Evolutionary conservation across 1,140 invertebrate species (phyloP), one percentile per base, ranked within the genome.

Genomic region (Daktulosphaira vitifoliae): DNA sequence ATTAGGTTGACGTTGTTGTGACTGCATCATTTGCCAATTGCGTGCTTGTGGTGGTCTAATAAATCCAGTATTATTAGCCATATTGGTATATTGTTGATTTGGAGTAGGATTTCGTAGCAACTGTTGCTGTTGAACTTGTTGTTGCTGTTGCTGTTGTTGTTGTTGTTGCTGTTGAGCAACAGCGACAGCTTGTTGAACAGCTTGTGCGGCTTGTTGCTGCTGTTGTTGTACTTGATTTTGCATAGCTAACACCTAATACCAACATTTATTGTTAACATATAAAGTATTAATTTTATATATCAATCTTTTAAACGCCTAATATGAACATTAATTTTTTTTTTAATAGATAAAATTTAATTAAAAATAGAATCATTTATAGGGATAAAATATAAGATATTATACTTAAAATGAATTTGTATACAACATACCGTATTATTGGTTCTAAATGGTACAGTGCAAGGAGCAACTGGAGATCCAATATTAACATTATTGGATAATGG

Each of bases 401-500:
- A n/a, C n/a, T n/a, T n/a, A n/a, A n/a, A n/a, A n/a, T n/a, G n/a
- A n/a, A n/a, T n/a, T n/a, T n/a, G n/a, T n/a, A n/a, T n/a, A n/a
- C n/a, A n/a, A 62, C 26, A 15, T 62, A 62, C 56, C 13, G 56
- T 38, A 46, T 62, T 62, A 48, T 46, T 62, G 46, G 56, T 62
- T 11, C 56, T 48, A 23, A 54, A 66, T 46, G 65, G 65, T 23
- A 52, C 15, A 11, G 13, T 53, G 23, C 51, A 54, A 15, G 33
- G 44, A 33, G 68, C 50, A 42, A 67, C 54, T 50, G 54, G 69
- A n/a, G 69, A 67, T 8, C 69, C 69, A 22, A 70, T 67, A 72
- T 81, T 83, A 62, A 81, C 81, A 66, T 78, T 81, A 66, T 76
- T 80, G 29, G 80, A 76, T 20, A 81, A 67, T 8, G 82, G 82